These are phyloP conservation scores for Callopanchax toddi DNA, from an alignment of 2,113 vertebrate species.

Conservation along the genomic window DNA sequence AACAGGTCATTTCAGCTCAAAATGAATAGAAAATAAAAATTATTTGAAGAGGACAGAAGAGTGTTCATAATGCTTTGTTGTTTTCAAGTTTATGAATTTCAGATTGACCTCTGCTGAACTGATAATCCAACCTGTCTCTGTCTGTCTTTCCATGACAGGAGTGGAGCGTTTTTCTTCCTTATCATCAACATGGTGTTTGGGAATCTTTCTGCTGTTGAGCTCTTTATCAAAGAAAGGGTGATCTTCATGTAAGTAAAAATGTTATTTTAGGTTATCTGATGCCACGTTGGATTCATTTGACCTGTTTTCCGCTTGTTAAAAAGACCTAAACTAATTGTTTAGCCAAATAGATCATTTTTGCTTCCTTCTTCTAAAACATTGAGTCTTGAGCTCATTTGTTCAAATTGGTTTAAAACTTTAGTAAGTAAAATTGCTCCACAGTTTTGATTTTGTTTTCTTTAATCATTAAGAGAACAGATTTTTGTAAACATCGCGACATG, in stretches of 20 bases:
- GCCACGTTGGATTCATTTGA: too few species aligned
- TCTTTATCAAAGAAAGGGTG: constrained; percentile 82
- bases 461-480: too few species aligned
- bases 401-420: too few species aligned
- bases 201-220: constrained; percentile 84
- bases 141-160: constrained; percentile 52
- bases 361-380: too few species aligned
- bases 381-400: too few species aligned
- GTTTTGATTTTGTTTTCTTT: too few species aligned
- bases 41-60: background rate
- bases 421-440: too few species aligned
- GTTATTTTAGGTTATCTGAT: too few species aligned
- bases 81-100: background rate
- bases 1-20: background rate
- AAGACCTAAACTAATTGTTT: too few species aligned
- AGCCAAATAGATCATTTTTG: too few species aligned
- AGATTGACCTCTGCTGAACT: background rate
- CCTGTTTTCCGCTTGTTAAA: too few species aligned
- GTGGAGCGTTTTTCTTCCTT: constrained; percentile 83
- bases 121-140: constrained; percentile 5
- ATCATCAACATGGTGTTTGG: constrained; percentile 86
- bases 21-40: background rate
- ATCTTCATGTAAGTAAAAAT: constrained; percentile 80
- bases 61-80: background rate
- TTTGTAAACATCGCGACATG: too few species aligned